Percentiles rank a stretch among this genome's conserved stretches.
Evolutionary conservation across 2,113 vertebrate genomes (phyloP).

Genomic region (Craseonycteris thonglongyai): DNA sequence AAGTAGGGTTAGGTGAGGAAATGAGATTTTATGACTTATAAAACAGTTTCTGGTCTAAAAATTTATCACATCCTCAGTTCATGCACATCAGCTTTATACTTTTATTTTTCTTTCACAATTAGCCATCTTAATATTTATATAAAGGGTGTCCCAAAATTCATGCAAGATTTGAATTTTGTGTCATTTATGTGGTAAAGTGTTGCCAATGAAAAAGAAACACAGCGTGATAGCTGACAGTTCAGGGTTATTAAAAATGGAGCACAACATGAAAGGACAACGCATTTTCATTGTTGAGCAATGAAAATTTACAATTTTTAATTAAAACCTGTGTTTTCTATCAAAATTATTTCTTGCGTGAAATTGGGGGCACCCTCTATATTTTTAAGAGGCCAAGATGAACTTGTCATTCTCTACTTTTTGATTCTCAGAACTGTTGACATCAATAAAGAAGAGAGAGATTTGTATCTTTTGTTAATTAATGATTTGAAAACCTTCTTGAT

Average conservation of each 20-base stretch:
- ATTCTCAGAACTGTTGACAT: not conserved
- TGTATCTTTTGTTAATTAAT: not conserved
- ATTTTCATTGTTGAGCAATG: no score
- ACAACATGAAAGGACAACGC: no score
- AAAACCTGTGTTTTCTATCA: no score
- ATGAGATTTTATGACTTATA: not conserved
- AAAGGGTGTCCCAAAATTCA: no score
- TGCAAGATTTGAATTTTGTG: no score
- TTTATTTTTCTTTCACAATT: not conserved
- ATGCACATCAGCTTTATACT: not conserved
- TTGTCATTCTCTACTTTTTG: not conserved
- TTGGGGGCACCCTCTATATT: no score
- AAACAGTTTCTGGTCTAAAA: not conserved
- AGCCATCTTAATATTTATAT: not conserved
- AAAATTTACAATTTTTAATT: no score
- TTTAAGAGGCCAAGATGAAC: not conserved
- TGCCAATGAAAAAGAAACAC: no score
- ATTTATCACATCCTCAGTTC: not conserved
- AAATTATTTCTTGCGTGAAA: no score
- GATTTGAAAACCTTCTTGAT: conserved; percentile 27
- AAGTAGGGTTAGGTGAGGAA: not conserved
- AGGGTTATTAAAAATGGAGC: no score
- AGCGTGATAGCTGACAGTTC: no score
- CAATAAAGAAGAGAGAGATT: not conserved
- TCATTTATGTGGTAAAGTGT: no score